These are phyloP conservation scores for Aricia artaxerxes DNA, from an alignment of 2,888 invertebrate genomes.

Conservation along the genomic window DNA sequence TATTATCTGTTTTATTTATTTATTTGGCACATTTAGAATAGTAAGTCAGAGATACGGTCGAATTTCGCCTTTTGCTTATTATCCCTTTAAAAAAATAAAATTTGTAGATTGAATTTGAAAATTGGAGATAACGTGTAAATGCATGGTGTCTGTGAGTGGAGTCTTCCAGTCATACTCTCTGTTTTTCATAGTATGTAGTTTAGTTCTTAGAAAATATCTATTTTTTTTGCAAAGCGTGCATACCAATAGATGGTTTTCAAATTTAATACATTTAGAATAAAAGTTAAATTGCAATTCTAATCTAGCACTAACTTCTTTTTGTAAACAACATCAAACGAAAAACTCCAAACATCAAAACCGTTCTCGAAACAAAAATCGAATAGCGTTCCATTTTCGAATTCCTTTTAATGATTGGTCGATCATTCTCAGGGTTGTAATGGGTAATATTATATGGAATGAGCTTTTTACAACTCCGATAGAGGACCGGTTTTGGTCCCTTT, in stretches of 20 bases:
- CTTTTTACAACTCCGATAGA: slow-evolving; percentile 76
- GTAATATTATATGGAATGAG: slow-evolving; percentile 77
- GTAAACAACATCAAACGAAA: not conserved
- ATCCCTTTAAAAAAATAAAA: too few species aligned
- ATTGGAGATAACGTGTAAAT: too few species aligned
- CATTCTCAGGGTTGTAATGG: slow-evolving; percentile 76
- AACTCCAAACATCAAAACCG: slow-evolving; percentile 53
- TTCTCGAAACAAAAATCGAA: slow-evolving; percentile 69
- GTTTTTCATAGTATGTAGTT: too few species aligned
- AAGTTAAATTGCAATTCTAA: not conserved
- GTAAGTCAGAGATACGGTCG: too few species aligned
- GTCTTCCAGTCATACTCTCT: too few species aligned
- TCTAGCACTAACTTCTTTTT: not conserved
- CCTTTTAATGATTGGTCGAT: slow-evolving; percentile 65
- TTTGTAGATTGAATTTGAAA: too few species aligned
- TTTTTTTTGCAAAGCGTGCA: too few species aligned
- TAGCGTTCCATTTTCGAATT: slow-evolving; percentile 70
- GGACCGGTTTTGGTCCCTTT: slow-evolving; percentile 62
- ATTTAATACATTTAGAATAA: not conserved
- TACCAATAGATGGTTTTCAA: too few species aligned
- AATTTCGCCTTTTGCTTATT: too few species aligned
- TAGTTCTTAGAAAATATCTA: too few species aligned
- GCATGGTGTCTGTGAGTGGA: too few species aligned
- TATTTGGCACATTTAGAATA: not conserved
- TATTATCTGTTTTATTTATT: not conserved